phyloP scores from a whole-genome alignment of 1,140 invertebrate genomes.

The Theocolax elegans region DNA sequence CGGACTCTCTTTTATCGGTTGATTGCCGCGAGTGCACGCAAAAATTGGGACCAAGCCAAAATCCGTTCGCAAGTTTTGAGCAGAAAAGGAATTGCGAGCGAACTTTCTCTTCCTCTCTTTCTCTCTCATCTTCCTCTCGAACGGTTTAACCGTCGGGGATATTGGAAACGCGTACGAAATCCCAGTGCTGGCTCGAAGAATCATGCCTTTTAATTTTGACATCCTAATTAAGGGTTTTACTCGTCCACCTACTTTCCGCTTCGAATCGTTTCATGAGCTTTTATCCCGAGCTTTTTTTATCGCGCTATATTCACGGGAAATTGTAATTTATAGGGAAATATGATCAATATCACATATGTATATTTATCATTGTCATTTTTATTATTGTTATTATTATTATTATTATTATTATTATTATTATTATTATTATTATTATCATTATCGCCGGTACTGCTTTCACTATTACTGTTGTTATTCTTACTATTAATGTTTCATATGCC shows the following conservation, averaged over 20 bases:
- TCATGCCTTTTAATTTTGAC: conserved; percentile 10
- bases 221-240: background rate
- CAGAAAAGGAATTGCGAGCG: background rate
- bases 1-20: background rate
- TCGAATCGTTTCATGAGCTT: too few species aligned
- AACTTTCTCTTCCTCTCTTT: background rate
- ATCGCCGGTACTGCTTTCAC: too few species aligned
- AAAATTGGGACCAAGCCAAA: conserved; percentile 28
- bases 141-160: background rate
- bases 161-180: conserved; percentile 23
- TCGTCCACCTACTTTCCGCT: background rate
- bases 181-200: background rate
- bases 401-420: too few species aligned
- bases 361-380: too few species aligned
- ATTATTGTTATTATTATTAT: too few species aligned
- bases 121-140: background rate
- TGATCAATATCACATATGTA: too few species aligned
- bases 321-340: too few species aligned
- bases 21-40: conserved; percentile 10
- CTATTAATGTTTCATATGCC: too few species aligned
- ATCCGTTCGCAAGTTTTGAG: conserved; percentile 16
- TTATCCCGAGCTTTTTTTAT: too few species aligned
- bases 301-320: too few species aligned
- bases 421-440: too few species aligned
- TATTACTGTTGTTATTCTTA: too few species aligned